These are phyloP conservation scores for Girardinus metallicus DNA, from an alignment of 2,797 vertebrate genomes.

Conservation along the genomic window DNA sequence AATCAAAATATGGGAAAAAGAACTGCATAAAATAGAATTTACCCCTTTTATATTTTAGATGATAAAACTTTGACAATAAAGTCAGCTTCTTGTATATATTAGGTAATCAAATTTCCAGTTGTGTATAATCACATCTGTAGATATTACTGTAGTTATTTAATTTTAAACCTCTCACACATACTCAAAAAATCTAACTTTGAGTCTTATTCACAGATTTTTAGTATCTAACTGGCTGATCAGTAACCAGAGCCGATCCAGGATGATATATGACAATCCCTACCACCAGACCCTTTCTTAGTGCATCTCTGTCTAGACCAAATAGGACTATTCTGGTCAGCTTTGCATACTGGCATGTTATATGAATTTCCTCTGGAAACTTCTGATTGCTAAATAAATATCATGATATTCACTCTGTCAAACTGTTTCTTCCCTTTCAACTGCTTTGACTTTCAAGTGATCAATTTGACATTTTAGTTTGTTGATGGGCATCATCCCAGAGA, in stretches of 20 bases:
- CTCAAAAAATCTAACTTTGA: not conserved
- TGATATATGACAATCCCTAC: not conserved
- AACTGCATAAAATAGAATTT: not conserved
- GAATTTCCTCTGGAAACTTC: constrained; percentile 71
- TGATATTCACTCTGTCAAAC: constrained; percentile 9
- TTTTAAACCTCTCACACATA: not conserved
- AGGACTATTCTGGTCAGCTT: constrained; percentile 19
- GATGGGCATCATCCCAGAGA: constrained; percentile 57
- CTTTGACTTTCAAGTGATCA: not conserved
- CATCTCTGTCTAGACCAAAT: not conserved
- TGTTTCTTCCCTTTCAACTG: constrained; percentile 29
- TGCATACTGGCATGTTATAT: constrained; percentile 71
- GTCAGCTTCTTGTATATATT: not conserved
- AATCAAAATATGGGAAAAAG: not conserved
- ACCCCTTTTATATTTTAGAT: not conserved
- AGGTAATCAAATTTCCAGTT: not conserved
- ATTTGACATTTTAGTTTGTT: constrained; percentile 10
- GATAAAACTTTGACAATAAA: not conserved
- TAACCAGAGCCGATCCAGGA: not conserved
- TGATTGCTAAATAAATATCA: not conserved
- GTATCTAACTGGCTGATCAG: not conserved
- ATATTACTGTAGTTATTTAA: not conserved
- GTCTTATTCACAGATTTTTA: not conserved
- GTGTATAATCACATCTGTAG: not conserved
- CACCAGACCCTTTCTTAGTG: not conserved